phyloP scores from a whole-genome alignment of 92 coral and sea anemone species.

The Epizoanthus fatuus region DNA sequence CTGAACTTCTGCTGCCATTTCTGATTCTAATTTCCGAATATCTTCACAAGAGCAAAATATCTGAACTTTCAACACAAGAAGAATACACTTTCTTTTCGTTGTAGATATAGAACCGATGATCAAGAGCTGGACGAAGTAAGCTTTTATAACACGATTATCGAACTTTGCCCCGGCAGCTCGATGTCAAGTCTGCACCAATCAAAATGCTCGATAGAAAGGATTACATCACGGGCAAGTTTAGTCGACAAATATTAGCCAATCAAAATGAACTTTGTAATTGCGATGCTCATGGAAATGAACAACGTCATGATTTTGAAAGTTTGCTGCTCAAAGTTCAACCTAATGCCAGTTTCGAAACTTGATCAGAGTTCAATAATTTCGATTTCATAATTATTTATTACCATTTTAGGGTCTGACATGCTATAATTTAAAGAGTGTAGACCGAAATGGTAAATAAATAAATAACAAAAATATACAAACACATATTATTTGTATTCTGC shows the following conservation, averaged over 20 bases:
- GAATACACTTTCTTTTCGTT: too few relatives aligned
- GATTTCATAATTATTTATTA: too few relatives aligned
- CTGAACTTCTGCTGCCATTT: constrained; percentile 81
- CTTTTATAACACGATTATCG: constrained; percentile 10
- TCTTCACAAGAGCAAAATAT: background rate
- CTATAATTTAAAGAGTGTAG: too few relatives aligned
- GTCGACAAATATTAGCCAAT: background rate
- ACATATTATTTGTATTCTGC: too few relatives aligned
- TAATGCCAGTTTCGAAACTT: too few relatives aligned
- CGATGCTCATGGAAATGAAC: background rate
- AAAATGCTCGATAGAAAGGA: background rate
- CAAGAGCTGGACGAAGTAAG: background rate
- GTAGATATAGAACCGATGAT: background rate
- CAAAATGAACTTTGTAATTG: background rate
- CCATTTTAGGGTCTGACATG: too few relatives aligned
- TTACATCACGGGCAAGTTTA: background rate
- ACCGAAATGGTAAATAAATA: too few relatives aligned
- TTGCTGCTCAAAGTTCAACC: background rate
- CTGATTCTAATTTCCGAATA: background rate
- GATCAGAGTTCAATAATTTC: too few relatives aligned
- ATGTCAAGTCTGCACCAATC: constrained; percentile 7
- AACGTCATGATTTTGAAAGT: constrained; percentile 6
- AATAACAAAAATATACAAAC: too few relatives aligned
- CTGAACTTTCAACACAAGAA: background rate
- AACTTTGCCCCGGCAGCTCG: constrained; percentile 20